Conservation (phyloP, 2,113 vertebrate species). For the Malaclemys terrapin region DNA sequence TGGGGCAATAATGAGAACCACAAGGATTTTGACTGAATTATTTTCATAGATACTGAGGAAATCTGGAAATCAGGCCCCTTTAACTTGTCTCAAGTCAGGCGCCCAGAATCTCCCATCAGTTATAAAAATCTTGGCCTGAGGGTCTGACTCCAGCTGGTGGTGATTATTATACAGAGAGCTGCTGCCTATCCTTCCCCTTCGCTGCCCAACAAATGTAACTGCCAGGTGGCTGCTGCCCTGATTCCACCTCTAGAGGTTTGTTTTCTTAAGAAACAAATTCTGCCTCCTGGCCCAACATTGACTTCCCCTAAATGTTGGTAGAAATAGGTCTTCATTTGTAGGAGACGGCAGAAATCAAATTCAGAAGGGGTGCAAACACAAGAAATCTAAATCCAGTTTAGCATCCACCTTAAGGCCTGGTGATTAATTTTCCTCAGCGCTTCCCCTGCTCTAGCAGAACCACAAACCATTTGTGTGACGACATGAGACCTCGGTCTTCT, state of each 20-base stretch:
- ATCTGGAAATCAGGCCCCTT: background rate
- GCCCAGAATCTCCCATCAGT: background rate
- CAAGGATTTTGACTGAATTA: background rate
- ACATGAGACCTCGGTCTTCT: background rate
- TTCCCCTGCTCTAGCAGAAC: background rate
- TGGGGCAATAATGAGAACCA: background rate
- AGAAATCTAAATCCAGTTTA: background rate
- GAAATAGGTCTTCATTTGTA: background rate
- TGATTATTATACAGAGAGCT: background rate
- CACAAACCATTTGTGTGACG: background rate
- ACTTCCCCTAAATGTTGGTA: background rate
- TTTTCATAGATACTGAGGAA: background rate
- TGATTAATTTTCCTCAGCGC: background rate
- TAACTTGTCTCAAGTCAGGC: background rate
- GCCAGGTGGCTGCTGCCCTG: too few relatives aligned
- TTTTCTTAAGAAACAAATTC: background rate
- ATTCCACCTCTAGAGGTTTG: background rate
- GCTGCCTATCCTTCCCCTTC: background rate
- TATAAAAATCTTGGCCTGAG: background rate
- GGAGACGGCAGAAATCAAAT: background rate
- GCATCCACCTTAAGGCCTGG: background rate
- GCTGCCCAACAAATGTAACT: too few relatives aligned
- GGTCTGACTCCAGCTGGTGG: background rate
- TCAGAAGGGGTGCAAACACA: background rate
- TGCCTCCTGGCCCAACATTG: background rate